These are phyloP conservation scores for Danaus melanippus DNA, from an alignment of 1,140 invertebrate genomes.

Conservation along the genomic window DNA sequence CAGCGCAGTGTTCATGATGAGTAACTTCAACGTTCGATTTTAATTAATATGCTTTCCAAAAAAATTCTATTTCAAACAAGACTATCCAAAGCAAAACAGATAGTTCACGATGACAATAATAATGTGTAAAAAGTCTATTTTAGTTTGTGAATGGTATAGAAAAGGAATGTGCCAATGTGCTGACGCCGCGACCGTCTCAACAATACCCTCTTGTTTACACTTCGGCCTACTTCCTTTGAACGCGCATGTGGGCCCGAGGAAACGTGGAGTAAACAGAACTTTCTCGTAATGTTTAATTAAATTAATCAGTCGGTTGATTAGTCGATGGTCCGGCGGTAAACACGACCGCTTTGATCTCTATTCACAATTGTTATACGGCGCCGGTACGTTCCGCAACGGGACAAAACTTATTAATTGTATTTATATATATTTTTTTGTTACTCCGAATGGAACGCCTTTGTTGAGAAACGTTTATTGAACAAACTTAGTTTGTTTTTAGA, in stretches of 20 bases:
- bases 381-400: constrained; percentile 26
- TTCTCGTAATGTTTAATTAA: constrained; percentile 71
- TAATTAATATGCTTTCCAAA: no score
- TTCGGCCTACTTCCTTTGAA: constrained; percentile 65
- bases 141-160: no score
- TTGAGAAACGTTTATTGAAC: no score
- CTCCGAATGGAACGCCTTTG: no score
- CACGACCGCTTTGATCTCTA: constrained; percentile 61
- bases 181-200: constrained; percentile 33
- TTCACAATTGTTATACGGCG: constrained; percentile 48
- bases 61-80: no score
- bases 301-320: constrained; percentile 70
- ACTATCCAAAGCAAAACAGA: no score
- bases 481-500: no score
- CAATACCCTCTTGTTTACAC: constrained; percentile 60
- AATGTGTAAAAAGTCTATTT: no score
- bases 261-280: constrained; percentile 68
- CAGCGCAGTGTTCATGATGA: no score
- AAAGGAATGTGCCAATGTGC: background rate
- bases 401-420: constrained; percentile 24
- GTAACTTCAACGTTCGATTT: no score
- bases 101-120: no score
- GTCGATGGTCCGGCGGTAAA: constrained; percentile 64
- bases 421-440: constrained; percentile 11
- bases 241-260: constrained; percentile 67